A percentile compares a stretch with the other conserved stretches of the same genome.
These are phyloP conservation scores for Herpailurus yagouaroundi DNA, from an alignment of 2,113 vertebrate species.

Conservation along the genomic window DNA sequence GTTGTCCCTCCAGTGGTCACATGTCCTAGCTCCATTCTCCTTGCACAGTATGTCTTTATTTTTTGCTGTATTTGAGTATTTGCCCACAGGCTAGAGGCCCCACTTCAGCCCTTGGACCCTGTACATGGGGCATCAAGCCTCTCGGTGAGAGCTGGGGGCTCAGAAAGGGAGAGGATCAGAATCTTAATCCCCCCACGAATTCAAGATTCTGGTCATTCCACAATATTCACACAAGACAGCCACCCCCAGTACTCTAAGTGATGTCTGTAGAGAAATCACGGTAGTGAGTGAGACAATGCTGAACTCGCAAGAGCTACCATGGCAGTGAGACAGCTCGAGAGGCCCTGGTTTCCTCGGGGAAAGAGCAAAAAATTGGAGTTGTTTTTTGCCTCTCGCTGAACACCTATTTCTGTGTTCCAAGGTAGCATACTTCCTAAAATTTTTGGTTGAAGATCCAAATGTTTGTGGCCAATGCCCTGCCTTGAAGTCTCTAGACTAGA, in stretches of 20 bases:
- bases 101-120: background rate
- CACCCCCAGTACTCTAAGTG: background rate
- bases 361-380: background rate
- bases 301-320: accelerated
- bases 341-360: background rate
- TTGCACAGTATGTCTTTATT: background rate
- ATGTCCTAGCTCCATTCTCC: background rate
- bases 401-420: background rate
- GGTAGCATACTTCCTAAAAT: background rate
- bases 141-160: background rate
- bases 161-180: background rate
- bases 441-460: background rate
- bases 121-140: background rate
- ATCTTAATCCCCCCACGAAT: background rate
- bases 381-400: background rate
- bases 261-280: background rate
- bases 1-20: background rate
- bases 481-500: background rate
- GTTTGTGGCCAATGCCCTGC: background rate
- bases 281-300: no score
- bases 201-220: background rate
- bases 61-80: background rate
- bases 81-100: background rate
- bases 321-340: accelerated
- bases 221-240: background rate